These are phyloP conservation scores for Acipenser oxyrinchus DNA, from an alignment of 2,797 vertebrate species.

Conservation along the genomic window DNA sequence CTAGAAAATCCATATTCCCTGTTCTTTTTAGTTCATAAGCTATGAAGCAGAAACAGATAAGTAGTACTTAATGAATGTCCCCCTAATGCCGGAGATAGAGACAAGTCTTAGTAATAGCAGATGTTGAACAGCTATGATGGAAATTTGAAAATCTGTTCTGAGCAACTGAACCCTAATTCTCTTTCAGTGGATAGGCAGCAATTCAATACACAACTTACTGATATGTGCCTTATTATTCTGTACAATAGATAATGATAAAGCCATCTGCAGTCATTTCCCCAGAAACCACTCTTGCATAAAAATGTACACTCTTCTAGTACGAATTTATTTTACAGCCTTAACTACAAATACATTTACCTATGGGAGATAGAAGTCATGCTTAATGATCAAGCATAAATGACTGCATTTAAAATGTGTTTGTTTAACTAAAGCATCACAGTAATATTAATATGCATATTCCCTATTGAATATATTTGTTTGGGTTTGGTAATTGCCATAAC, in stretches of 20 bases:
- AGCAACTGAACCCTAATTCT: not conserved
- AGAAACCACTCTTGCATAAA: constrained; percentile 3
- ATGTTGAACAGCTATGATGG: constrained; percentile 1
- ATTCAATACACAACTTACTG: not conserved
- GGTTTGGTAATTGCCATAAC: too few species aligned
- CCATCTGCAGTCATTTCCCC: constrained; percentile 3
- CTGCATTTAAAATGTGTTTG: not conserved
- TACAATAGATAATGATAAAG: constrained; percentile 1
- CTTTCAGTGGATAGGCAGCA: not conserved
- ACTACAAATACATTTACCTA: not conserved
- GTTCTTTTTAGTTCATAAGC: not conserved
- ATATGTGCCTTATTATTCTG: not conserved
- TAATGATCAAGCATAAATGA: not conserved
- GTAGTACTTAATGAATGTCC: not conserved
- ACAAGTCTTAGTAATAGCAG: not conserved
- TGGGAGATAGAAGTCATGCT: not conserved
- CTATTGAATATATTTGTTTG: too few species aligned
- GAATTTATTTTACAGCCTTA: constrained; percentile 2
- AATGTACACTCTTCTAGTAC: not conserved
- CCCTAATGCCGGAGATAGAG: not conserved
- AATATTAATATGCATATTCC: too few species aligned
- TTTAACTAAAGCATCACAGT: too few species aligned
- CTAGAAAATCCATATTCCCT: too few species aligned
- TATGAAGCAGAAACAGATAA: not conserved
- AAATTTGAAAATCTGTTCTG: constrained; percentile 1